A percentile compares a stretch with the other conserved stretches of the same genome.
phyloP scores from a whole-genome alignment of 1,140 invertebrate genomes.

The Dinoponera quadriceps region DNA sequence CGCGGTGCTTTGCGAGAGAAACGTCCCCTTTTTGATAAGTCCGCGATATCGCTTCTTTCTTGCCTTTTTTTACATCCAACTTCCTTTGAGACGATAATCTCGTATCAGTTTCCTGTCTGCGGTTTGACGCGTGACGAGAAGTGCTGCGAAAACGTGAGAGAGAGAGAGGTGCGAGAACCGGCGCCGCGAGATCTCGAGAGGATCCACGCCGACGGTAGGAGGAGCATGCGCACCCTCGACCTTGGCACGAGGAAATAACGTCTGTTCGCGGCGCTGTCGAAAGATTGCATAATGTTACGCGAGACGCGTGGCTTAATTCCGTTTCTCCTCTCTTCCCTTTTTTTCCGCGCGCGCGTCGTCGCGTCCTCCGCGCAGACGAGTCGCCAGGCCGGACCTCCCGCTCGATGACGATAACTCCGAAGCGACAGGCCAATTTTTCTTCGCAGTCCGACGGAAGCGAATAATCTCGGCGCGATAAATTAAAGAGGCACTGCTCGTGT shows the following conservation, averaged over 20 bases:
- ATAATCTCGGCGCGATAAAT: slow-evolving; percentile 31
- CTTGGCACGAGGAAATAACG: slow-evolving; percentile 63
- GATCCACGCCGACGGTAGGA: slow-evolving; percentile 21
- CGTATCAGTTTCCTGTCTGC: neutral
- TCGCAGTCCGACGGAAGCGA: neutral
- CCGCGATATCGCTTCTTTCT: too few species aligned
- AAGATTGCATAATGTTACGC: slow-evolving; percentile 74
- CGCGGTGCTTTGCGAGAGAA: too few species aligned
- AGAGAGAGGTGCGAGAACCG: slow-evolving; percentile 24
- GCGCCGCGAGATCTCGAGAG: slow-evolving; percentile 31
- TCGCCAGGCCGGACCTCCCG: neutral
- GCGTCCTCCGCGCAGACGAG: slow-evolving; percentile 11
- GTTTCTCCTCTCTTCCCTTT: neutral
- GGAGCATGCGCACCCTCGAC: slow-evolving; percentile 57
- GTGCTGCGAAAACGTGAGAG: slow-evolving; percentile 2
- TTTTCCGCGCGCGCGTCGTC: slow-evolving; percentile 9
- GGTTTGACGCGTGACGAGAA: neutral
- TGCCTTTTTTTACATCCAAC: too few species aligned
- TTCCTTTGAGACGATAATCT: slow-evolving; percentile 3
- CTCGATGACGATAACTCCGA: neutral
- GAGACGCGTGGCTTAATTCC: slow-evolving; percentile 47
- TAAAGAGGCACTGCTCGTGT: neutral
- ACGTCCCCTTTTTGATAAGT: too few species aligned
- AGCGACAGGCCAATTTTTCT: slow-evolving; percentile 30
- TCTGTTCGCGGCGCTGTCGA: slow-evolving; percentile 36